Conservation (phyloP, 2,113 vertebrate genomes). For the Hippocampus zosterae region DNA sequence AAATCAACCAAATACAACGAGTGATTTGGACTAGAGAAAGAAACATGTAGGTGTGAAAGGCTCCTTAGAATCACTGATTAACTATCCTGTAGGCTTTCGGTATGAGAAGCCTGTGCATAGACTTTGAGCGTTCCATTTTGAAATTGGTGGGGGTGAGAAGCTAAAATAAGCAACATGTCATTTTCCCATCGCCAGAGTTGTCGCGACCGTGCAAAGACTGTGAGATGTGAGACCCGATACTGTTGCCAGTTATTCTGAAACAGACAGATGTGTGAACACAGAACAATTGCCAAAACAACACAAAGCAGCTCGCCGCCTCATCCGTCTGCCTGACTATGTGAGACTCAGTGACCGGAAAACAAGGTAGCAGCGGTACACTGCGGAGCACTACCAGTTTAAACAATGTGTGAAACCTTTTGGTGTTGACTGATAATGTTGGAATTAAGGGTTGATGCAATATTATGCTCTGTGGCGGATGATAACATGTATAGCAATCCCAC, state of each 20-base stretch:
- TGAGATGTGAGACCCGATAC: slow-evolving; percentile 63
- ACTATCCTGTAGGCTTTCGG: slow-evolving; percentile 1
- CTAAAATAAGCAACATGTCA: slow-evolving; percentile 41
- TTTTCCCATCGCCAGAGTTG: slow-evolving; percentile 57
- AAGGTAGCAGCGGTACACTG: not conserved
- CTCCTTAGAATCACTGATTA: slow-evolving; percentile 5
- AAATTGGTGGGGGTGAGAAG: slow-evolving; percentile 7
- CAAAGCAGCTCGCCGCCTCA: slow-evolving; percentile 35
- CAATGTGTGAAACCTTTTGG: not conserved
- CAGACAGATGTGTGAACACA: slow-evolving; percentile 50
- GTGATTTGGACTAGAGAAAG: not conserved
- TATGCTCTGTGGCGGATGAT: not conserved
- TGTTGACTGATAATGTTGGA: not conserved
- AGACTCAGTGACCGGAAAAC: slow-evolving; percentile 42
- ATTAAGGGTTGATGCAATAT: not conserved
- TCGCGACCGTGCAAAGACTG: slow-evolving; percentile 52
- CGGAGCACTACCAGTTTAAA: not conserved
- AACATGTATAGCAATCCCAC: not conserved
- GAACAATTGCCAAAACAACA: slow-evolving; percentile 61
- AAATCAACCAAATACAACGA: not conserved
- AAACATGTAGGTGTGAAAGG: not conserved
- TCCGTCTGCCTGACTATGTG: slow-evolving; percentile 45
- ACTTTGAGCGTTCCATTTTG: slow-evolving; percentile 20
- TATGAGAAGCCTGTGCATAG: not conserved
- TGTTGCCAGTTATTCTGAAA: slow-evolving; percentile 64